Evolutionary conservation across 2,113 vertebrate species (phyloP).

Genomic region (Colius striatus): DNA sequence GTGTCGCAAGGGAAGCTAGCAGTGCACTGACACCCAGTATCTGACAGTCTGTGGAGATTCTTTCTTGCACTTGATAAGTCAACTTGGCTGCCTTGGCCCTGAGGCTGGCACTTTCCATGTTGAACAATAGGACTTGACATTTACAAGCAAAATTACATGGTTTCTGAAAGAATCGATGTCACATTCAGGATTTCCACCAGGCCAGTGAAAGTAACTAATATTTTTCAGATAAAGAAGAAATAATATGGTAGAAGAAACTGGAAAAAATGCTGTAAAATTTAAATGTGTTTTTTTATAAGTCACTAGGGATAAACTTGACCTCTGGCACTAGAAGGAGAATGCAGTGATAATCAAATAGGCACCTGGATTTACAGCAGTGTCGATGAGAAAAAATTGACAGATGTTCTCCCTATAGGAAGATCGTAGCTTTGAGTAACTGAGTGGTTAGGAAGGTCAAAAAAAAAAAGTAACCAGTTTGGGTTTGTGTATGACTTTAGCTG

Average conservation of each 20-base stretch:
- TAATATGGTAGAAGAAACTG: not conserved
- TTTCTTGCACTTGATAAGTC: not conserved
- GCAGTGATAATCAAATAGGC: not conserved
- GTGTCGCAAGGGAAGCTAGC: not conserved
- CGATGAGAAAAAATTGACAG: not conserved
- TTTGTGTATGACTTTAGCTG: not conserved
- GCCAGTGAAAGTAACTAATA: not conserved
- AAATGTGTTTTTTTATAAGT: not conserved
- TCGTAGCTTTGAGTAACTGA: not conserved
- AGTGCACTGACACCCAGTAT: not conserved
- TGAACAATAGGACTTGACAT: not conserved
- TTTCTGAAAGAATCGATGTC: not conserved
- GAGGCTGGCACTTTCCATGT: not conserved
- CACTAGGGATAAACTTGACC: not conserved
- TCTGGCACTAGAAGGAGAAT: not conserved
- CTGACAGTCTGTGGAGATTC: not conserved
- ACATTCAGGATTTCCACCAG: not conserved
- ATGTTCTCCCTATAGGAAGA: not conserved
- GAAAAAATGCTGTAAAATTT: not conserved
- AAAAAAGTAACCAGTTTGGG: not conserved
- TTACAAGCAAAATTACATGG: not conserved
- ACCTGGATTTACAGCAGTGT: not conserved
- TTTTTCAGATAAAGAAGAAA: not conserved
- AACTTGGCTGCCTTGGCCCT: not conserved
- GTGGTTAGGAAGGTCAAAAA: not conserved